Conservation (phyloP, 2,113 vertebrate genomes). For the Taxidea taxus region DNA sequence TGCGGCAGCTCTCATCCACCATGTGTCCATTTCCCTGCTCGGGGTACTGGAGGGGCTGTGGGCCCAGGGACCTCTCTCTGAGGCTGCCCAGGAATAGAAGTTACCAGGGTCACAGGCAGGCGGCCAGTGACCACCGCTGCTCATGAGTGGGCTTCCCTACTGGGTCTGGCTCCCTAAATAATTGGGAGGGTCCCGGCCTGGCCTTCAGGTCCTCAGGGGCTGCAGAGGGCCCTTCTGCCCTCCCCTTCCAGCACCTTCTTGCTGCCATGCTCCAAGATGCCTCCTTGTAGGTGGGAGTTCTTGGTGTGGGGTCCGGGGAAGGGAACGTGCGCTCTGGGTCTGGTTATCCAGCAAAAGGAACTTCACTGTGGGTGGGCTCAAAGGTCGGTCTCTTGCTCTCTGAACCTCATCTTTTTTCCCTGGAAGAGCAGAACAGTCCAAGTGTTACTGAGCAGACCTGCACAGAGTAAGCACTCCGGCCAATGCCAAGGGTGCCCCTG, state of each 20-base stretch:
- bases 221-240: not conserved
- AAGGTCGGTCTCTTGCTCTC: not conserved
- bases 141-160: no score
- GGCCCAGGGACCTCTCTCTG: not conserved
- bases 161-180: not conserved
- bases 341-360: not conserved
- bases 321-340: not conserved
- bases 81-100: not conserved
- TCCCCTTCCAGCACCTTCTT: not conserved
- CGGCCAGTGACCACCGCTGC: not conserved
- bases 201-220: not conserved
- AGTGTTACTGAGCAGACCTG: fast-evolving
- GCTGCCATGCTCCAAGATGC: not conserved
- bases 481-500: not conserved
- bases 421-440: not conserved
- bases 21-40: not conserved
- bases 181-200: not conserved
- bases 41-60: not conserved
- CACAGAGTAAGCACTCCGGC: not conserved
- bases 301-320: not conserved
- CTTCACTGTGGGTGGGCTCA: fast-evolving
- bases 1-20: not conserved
- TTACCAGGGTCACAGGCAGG: not conserved
- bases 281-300: not conserved
- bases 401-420: not conserved